A percentile compares a stretch with the other conserved stretches of the same genome.
Evolutionary conservation across 2,797 vertebrate species (phyloP).

Genomic region (Diceros bicornis): DNA sequence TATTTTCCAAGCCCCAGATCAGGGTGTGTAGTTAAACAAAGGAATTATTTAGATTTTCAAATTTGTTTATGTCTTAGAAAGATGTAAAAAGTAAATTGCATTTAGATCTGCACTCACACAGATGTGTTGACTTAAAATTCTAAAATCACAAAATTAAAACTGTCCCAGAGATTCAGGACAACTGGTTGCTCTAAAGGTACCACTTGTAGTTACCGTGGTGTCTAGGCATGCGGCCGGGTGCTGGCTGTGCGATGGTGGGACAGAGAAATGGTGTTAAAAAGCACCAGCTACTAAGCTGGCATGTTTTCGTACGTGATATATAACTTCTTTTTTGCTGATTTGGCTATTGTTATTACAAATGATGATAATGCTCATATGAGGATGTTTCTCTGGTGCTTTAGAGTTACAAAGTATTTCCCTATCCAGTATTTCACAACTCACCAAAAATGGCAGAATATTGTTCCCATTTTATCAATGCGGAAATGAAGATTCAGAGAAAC

Average conservation of each 20-base stretch:
- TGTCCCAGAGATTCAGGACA: not conserved
- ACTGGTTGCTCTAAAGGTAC: not conserved
- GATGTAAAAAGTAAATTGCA: not conserved
- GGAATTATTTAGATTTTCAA: not conserved
- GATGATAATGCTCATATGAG: not conserved
- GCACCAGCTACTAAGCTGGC: not conserved
- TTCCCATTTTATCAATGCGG: not conserved
- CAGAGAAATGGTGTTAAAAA: not conserved
- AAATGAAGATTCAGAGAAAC: not conserved
- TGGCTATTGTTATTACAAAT: not conserved
- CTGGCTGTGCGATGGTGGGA: not conserved
- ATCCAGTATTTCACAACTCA: not conserved
- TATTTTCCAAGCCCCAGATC: not conserved
- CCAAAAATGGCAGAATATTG: not conserved
- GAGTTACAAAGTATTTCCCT: not conserved
- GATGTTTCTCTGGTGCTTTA: not conserved
- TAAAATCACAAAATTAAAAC: not conserved
- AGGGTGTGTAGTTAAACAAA: not conserved
- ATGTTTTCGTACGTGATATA: fast-evolving
- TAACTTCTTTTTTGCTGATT: not conserved
- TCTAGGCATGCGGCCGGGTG: not conserved
- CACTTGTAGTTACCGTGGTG: not conserved
- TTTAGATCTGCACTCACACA: not conserved
- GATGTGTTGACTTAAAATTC: not conserved
- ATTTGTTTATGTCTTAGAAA: not conserved